Evolutionary conservation across 2,888 invertebrate species (phyloP), one percentile per base, ranked within the genome.

Genomic region (Cecidostiba fungosa): DNA sequence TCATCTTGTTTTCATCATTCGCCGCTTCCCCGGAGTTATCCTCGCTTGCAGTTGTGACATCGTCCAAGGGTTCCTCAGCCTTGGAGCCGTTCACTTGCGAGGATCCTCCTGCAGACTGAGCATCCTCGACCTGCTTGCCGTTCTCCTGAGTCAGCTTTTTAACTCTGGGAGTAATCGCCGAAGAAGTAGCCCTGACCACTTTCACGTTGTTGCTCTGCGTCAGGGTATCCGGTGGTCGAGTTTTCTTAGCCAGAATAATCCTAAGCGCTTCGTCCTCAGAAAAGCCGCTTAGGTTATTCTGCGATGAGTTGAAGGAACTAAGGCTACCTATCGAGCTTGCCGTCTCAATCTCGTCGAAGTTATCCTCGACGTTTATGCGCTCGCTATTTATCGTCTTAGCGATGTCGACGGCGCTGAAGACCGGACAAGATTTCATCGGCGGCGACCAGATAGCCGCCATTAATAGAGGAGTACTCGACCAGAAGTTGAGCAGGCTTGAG

Each of bases 361-460:
- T 89, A 0, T 90, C 89, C 36, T 86, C 89, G 1, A 88, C 88
- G 3, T 85, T 84, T 0, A 87, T 80, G 23, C 90, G 88, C 90
- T 94, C 94, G 93, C 88, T 91, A 91, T 93, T 95, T 93, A 93
- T 95, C 93, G 91, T 95, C 93, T 89, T 96, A 0, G 96, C 98
- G 10, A 98, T 96, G 94, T 98, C 98, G 50, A 97, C 94, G 14
- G 97, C 97, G 82, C 96, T 95, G 89, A 96, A 95, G 50, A 96
- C 94, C 23, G 97, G 97, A 89, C 96, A 96, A 5, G 96, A 95
- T 91, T 96, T 96, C 91, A 97, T 94, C 12, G 97, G 96, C 0
- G 97, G 97, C 2, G 96, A 96, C 97, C 97, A 98, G 79, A 98
- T 94, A 5, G 98, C 98, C 19, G 98, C 97, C 89, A 98, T 94